Base-by-base conservation (phyloP, 2,113 vertebrate species). In the Picathartes gymnocephalus region DNA sequence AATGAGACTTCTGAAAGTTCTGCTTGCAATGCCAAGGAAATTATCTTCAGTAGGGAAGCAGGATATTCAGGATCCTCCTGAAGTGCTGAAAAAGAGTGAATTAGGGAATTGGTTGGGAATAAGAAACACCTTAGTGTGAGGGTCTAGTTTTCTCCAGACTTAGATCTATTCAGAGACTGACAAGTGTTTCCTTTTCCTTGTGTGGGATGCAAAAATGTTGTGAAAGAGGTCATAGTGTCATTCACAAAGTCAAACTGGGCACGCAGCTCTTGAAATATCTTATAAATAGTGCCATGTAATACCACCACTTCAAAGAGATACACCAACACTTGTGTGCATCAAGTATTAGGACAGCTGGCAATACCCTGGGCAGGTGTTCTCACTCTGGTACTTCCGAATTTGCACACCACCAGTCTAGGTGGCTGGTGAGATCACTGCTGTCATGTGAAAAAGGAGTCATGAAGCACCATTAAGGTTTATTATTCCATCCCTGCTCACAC, bases 11-110 rank as follows among this genome's bases (percentile, higher is more conserved):
- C 60, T 47, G 42, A 92, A 77, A 0, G 0, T 37, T 88, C 25
- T 86, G 31, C 88, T 94, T 90, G 69, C 31, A 79, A 30, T 65
- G 50, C 25, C 13, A 33, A 91, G 61, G 77, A 91, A 92, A 92
- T 95, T 71, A 56, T 60, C 28, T 39, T 91, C 19, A 28, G 19
- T 65, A 21, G 33, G 40, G 73, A 93, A 80, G 16, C 30, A 83
- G 23, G 45, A 50, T 68, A 73, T 69, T 77, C 47, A 60, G 30
- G 25, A 72, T 71, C 47, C 4, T 74, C 84, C 61, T 78, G 35
- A 85, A 57, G 22, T 37, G 13, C 4, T 73, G 54, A 86, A 40
- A 60, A 81, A 62, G 5, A 54, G 31, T 40, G 37, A 61, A 56
- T 71, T 51, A 86, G n/a, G 28, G 28, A 79, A 40, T 5, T 37